These are phyloP conservation scores for Tenualosa thibaudeaui DNA, from an alignment of 2,797 vertebrate genomes.

Conservation along the genomic window DNA sequence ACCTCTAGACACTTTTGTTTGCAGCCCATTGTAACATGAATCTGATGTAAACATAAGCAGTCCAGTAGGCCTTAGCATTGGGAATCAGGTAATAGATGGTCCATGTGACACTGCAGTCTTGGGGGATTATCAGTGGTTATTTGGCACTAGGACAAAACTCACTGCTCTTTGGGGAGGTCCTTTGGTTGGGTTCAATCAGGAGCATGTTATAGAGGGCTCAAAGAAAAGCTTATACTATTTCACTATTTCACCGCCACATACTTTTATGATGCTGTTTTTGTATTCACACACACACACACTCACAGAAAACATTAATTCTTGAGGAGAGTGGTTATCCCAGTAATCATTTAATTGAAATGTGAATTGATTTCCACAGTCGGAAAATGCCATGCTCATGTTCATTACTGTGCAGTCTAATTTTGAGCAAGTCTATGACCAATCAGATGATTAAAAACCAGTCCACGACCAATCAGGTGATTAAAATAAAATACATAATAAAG, in stretches of 20 bases:
- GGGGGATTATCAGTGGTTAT: no score
- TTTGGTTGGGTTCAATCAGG: no score
- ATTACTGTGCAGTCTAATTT: neutral
- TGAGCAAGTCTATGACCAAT: neutral
- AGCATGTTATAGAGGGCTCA: neutral
- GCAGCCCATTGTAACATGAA: neutral
- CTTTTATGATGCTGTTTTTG: neutral
- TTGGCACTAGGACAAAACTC: no score
- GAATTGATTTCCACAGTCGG: neutral
- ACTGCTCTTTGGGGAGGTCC: no score
- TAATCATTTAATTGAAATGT: neutral
- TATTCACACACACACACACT: neutral
- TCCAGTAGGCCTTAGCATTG: no score
- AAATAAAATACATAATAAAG: neutral
- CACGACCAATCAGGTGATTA: neutral
- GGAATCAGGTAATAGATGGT: no score
- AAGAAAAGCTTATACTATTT: neutral
- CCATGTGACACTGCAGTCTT: no score
- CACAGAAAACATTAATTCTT: neutral
- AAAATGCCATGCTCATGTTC: neutral
- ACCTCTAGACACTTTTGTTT: constrained; percentile 10
- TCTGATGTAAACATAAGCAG: neutral
- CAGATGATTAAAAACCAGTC: no score
- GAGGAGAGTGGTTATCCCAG: no score
- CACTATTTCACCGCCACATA: neutral